These are phyloP conservation scores for Prunella fulvescens DNA, from an alignment of 2,113 vertebrate genomes.

Conservation along the genomic window DNA sequence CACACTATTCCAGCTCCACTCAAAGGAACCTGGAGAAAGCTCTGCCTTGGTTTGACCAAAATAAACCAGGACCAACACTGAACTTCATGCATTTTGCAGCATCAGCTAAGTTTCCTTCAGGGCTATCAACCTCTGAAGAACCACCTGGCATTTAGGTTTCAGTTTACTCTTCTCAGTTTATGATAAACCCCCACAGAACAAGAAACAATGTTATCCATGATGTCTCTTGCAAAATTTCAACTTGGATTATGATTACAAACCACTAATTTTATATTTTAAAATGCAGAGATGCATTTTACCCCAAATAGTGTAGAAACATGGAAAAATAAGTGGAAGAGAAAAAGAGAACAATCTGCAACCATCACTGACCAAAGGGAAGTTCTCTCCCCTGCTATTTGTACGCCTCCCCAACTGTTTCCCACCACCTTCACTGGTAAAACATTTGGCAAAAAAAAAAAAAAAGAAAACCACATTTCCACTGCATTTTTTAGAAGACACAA, in stretches of 20 bases:
- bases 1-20: not conserved
- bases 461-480: not conserved
- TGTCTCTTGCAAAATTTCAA: not conserved
- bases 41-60: not conserved
- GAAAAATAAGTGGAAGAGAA: not conserved
- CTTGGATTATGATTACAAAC: not conserved
- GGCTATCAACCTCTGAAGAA: not conserved
- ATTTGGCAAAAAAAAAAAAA: not conserved
- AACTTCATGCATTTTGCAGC: not conserved
- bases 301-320: not conserved
- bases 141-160: not conserved
- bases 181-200: rapidly evolving
- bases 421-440: not conserved
- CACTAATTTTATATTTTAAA: not conserved
- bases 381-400: not conserved
- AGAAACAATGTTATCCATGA: not conserved
- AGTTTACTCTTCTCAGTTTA: not conserved
- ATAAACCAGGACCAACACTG: not conserved
- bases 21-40: not conserved
- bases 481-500: not conserved
- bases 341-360: not conserved
- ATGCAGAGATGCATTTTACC: too few species aligned
- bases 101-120: not conserved
- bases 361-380: not conserved
- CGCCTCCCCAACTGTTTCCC: not conserved